Percentiles rank a stretch among this genome's conserved stretches.
Evolutionary conservation across 2,113 vertebrate species (phyloP).

Genomic region (Mormyrus iriodes): DNA sequence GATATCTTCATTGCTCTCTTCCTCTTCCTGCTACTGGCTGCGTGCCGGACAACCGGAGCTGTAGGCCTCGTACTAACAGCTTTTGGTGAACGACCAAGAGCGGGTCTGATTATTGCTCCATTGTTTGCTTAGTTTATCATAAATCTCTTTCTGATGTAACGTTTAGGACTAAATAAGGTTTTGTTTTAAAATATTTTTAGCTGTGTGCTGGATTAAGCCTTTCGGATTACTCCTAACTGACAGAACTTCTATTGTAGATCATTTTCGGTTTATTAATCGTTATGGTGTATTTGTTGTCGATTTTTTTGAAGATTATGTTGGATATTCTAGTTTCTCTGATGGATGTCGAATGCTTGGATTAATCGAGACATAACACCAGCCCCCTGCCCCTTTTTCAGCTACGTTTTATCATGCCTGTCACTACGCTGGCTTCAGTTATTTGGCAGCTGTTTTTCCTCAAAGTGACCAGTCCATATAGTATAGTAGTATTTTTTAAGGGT

Average conservation of each 20-base stretch:
- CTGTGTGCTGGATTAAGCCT: not conserved
- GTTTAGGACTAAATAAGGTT: not conserved
- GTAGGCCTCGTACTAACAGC: not conserved
- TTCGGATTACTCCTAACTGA: constrained; percentile 32
- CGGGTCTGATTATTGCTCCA: not conserved
- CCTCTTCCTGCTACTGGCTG: not conserved
- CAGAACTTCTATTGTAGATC: not conserved
- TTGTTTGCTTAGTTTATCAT: not conserved
- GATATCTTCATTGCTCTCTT: not conserved
- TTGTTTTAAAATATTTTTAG: not conserved
- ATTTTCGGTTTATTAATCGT: not conserved
- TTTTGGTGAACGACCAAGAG: not conserved
- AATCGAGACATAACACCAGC: not conserved
- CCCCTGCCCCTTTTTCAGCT: not conserved
- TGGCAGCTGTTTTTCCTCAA: not conserved
- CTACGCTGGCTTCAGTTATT: not conserved
- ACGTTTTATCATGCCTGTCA: not conserved
- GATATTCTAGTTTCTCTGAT: constrained; percentile 1
- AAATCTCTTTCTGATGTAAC: constrained; percentile 12
- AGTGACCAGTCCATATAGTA: not conserved
- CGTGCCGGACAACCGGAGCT: not conserved
- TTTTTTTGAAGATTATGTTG: not conserved
- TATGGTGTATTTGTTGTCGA: not conserved
- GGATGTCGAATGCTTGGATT: constrained; percentile 5
- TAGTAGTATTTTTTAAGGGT: not conserved